Base-by-base conservation (phyloP, 2,797 vertebrate genomes). In the Dallia pectoralis region DNA sequence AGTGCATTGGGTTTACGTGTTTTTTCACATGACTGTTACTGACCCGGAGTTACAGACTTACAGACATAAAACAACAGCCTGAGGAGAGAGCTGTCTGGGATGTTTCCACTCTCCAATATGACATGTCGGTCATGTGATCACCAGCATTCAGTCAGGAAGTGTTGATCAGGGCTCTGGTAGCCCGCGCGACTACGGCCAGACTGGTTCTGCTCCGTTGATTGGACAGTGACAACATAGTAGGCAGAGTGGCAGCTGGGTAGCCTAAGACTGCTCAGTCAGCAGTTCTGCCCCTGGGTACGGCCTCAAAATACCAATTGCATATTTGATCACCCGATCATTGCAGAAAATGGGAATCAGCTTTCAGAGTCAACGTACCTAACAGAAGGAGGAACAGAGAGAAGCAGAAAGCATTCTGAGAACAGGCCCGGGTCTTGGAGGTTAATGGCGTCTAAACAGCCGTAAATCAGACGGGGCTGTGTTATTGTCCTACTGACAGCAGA, bases 1-100 rank as follows among this genome's bases (percentile, higher is more conserved):
- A 77, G 68, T 15, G 32, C 75, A 65, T 66, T 67, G 65, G 75
- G 65, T 51, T 70, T 78, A 77, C 71, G 74, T 44, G 2, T 2
- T 44, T 44, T 44, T 12, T 44, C 40, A 44, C 40, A 44, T 44
- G 40, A 44, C 40, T 71, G 59, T 47, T 47, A 32, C 62, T 65
- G 44, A 51, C 47, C 62, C 0, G 33, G 68, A 76, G 64, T 80
- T 72, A 73, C 67, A 49, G 56, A 29, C 48, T 63, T 67, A 1
- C 56, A 48, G 79, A 29, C 49, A 32, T 61, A 53, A 49, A 29
- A 76, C n/a, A 62, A 72, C 49, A 66, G 72, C 32, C 14, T 4
- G 3, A 27, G 48, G 72, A 7, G n/a, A 19, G 22, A 59, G 18
- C 53, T 59, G 22, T 53, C 51, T n/a, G 51, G 51, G 5, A 8